A percentile compares a stretch with the other conserved stretches of the same genome.
Conservation (phyloP, 2,797 vertebrate species). For the Decapterus maruadsi region DNA sequence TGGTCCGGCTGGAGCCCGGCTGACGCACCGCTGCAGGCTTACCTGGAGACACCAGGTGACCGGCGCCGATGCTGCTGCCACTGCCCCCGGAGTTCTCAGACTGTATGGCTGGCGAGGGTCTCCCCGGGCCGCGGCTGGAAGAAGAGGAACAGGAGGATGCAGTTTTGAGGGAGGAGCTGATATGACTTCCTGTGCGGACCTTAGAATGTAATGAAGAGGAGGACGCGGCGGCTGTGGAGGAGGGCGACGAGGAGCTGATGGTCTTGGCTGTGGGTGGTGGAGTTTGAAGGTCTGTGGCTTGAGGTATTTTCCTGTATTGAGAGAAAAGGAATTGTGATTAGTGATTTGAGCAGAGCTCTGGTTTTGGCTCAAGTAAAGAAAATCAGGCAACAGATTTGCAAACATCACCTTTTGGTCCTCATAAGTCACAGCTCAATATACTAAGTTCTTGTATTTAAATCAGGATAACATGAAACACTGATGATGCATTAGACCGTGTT, state of each 20-base stretch:
- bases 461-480: neutral
- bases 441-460: neutral
- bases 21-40: slow-evolving; percentile 77
- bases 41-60: slow-evolving; percentile 77
- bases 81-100: slow-evolving; percentile 85
- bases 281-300: slow-evolving; percentile 86
- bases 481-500: neutral
- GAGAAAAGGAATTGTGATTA: slow-evolving; percentile 10
- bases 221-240: slow-evolving; percentile 63
- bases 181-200: slow-evolving; percentile 84
- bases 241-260: slow-evolving; percentile 69
- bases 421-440: no score
- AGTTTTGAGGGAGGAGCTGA: slow-evolving; percentile 79
- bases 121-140: slow-evolving; percentile 79
- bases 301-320: slow-evolving; percentile 92
- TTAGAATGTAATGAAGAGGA: slow-evolving; percentile 81
- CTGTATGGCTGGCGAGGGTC: slow-evolving; percentile 79
- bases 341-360: neutral
- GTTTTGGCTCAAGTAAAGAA: neutral
- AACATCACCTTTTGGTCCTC: neutral
- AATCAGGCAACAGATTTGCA: no score
- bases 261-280: slow-evolving; percentile 77
- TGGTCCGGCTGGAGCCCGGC: slow-evolving; percentile 80
- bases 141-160: slow-evolving; percentile 70
- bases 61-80: slow-evolving; percentile 52